Percentiles rank a stretch among this genome's conserved stretches.
Conservation (phyloP, 2,888 invertebrate species). For the Marronus borbonicus region DNA sequence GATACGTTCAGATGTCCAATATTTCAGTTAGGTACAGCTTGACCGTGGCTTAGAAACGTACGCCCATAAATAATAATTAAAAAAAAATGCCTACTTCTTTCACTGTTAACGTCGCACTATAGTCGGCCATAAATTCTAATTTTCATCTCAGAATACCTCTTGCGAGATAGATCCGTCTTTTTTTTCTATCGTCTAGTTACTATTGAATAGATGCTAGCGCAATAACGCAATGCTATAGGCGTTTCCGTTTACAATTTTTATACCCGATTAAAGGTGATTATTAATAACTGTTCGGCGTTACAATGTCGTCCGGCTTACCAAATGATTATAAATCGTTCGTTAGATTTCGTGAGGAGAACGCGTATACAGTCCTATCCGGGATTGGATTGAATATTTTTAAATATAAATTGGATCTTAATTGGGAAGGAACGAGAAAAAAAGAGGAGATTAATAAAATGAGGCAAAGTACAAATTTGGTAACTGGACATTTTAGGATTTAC, state of each 20-base stretch:
- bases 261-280: slow-evolving; percentile 35
- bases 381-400: slow-evolving; percentile 10
- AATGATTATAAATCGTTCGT: slow-evolving; percentile 42
- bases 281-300: slow-evolving; percentile 30
- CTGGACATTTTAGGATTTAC: neutral
- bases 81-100: slow-evolving; percentile 8
- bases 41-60: neutral
- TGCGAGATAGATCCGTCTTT: slow-evolving; percentile 34
- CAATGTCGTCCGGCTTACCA: slow-evolving; percentile 15
- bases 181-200: neutral
- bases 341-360: slow-evolving; percentile 20
- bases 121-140: slow-evolving; percentile 39
- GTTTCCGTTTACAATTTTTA: slow-evolving; percentile 47
- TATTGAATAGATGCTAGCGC: no score
- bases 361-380: neutral
- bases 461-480: slow-evolving; percentile 1
- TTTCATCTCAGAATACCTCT: slow-evolving; percentile 5
- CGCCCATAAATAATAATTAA: slow-evolving; percentile 34
- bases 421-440: neutral
- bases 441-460: neutral
- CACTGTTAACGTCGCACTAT: slow-evolving; percentile 15
- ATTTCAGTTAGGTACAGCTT: neutral
- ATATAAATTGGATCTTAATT: slow-evolving; percentile 33
- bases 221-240: slow-evolving; percentile 6
- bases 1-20: neutral